These are phyloP conservation scores for Sphinx pinastri DNA, from an alignment of 2,888 invertebrate species.

Conservation along the genomic window DNA sequence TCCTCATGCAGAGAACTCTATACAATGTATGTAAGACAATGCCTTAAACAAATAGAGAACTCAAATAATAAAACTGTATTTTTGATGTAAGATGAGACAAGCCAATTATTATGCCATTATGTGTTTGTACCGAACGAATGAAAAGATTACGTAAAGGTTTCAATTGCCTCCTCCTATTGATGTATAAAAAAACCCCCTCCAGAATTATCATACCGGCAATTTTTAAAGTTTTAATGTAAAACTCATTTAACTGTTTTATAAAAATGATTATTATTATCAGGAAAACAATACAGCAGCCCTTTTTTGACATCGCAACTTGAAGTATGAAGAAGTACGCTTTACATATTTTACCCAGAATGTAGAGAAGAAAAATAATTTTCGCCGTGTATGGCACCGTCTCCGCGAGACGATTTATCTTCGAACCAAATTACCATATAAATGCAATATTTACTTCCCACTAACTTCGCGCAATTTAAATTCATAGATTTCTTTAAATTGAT, in stretches of 20 bases:
- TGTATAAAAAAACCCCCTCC: too few species aligned
- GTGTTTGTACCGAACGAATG: too few species aligned
- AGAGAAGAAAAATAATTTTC: constrained; percentile 5
- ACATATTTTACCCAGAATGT: constrained; percentile 1
- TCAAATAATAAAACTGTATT: too few species aligned
- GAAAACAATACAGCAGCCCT: not conserved
- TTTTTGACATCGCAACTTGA: too few species aligned
- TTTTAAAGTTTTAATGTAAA: too few species aligned
- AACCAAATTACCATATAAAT: constrained; percentile 25
- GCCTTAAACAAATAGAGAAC: not conserved
- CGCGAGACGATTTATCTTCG: constrained; percentile 27
- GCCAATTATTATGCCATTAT: too few species aligned
- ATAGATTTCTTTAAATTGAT: constrained; percentile 21
- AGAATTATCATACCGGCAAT: too few species aligned
- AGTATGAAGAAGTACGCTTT: not conserved
- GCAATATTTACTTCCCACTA: constrained; percentile 9
- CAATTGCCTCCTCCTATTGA: too few species aligned
- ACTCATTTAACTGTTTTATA: too few species aligned
- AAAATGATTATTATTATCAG: too few species aligned
- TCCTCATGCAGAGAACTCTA: not conserved
- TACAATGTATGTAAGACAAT: not conserved
- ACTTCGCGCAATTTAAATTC: constrained; percentile 14
- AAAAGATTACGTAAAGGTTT: too few species aligned
- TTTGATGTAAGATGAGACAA: too few species aligned
- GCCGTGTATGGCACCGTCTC: not conserved